Evolutionary conservation across 1,140 invertebrate species (phyloP).

Genomic region (Aphelinus certus): DNA sequence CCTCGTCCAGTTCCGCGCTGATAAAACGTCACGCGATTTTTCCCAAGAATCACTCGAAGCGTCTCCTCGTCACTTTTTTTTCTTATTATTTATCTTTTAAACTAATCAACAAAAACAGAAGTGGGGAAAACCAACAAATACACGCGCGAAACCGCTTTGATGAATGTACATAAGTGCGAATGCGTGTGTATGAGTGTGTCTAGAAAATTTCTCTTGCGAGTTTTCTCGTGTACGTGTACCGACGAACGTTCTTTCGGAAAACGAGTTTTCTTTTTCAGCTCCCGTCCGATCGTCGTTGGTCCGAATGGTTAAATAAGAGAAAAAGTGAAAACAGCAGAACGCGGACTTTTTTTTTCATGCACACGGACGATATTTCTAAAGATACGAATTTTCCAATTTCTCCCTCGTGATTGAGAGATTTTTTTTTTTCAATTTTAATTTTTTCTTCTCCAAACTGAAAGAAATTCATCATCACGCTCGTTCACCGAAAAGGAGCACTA

Average conservation of each 20-base stretch:
- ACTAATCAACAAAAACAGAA: slow-evolving; percentile 42
- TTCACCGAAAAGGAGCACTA: slow-evolving; percentile 13
- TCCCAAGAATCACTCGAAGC: slow-evolving; percentile 17
- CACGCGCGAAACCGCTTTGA: slow-evolving; percentile 23
- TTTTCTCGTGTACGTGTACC: slow-evolving; percentile 11
- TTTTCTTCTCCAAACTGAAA: slow-evolving; percentile 12
- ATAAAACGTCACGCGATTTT: slow-evolving; percentile 20
- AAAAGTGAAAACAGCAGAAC: slow-evolving; percentile 25
- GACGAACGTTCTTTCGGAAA: background rate
- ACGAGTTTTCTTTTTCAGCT: background rate
- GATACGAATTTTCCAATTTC: slow-evolving; percentile 26
- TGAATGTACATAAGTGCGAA: slow-evolving; percentile 36
- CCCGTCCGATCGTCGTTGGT: background rate
- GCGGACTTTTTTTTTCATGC: slow-evolving; percentile 27
- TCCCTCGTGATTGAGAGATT: background rate
- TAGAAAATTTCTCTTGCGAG: background rate
- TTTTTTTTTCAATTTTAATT: slow-evolving; percentile 31
- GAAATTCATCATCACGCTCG: slow-evolving; percentile 13
- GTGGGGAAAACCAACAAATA: slow-evolving; percentile 37
- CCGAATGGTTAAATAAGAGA: slow-evolving; percentile 2
- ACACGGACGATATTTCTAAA: slow-evolving; percentile 29
- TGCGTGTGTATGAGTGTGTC: slow-evolving; percentile 19
- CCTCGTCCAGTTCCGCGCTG: slow-evolving; percentile 33
- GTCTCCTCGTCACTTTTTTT: slow-evolving; percentile 10
- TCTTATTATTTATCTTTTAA: slow-evolving; percentile 28